Evolutionary conservation across 2,888 invertebrate genomes (phyloP), one percentile per base, ranked within the genome.

Genomic region (Thereva unica): DNA sequence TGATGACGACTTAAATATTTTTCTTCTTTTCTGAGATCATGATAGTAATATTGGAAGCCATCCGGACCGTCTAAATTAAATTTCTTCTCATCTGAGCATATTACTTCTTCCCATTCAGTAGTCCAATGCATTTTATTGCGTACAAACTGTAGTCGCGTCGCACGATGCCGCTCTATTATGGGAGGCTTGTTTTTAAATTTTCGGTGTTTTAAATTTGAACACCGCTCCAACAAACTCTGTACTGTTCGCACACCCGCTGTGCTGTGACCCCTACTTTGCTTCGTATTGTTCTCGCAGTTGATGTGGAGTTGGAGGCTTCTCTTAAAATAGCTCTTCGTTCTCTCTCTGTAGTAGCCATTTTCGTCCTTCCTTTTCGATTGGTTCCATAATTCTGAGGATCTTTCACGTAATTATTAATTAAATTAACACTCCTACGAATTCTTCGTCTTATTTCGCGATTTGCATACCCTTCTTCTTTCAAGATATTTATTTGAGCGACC

Each of bases 391-490:
- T 44, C 8, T 44, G n/a, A 8, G 44, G 44, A 8, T 44, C 44
- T 9, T 44, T 44, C 3, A 44, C 3, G 8, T n/a, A 44, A n/a
- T 10, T 9, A 10, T 44, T 10, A 8, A 44, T 10, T 44, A 44
- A 9, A 44, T 10, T 9, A 9, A 35, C 52, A 35, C 52, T 52
- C 5, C 37, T 34, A 5, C n/a, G 6, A n/a, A 52, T 52, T 37
- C 52, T 52, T 7, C 52, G 6, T 9, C 37, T 3, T 37, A 52
- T 52, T 52, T 6, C 37, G 34, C 52, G 34, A 5, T 35, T 35
- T 34, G 52, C 37, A 34, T 52, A 52, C 5, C 52, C 35, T 37
- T 52, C 52, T 52, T 52, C 52, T 34, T 52, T n/a, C n/a, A 52
- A 9, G 7, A 10, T 37, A 1, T 35, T 34, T 8, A 52, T 52